phyloP scores from a whole-genome alignment of 2,113 vertebrate genomes.

The Psammodynastes pulverulentus region DNA sequence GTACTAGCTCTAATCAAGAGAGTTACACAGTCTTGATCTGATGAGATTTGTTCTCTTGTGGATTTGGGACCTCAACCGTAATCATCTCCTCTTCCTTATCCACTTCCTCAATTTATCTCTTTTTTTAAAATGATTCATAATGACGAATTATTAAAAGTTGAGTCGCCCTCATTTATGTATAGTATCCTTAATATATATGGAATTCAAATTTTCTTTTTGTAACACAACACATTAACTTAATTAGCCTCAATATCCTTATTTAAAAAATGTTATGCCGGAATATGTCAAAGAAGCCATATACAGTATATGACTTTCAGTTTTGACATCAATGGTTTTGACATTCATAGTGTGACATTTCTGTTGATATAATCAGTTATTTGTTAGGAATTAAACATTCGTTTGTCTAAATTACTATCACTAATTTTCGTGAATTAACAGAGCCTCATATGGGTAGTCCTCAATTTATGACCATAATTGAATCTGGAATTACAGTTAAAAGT shows the following conservation, averaged over 20 bases:
- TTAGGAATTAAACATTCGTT: neutral
- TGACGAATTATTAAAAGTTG: neutral
- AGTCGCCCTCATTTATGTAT: neutral
- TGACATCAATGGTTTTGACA: neutral
- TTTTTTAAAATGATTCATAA: neutral
- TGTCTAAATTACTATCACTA: neutral
- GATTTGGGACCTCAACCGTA: neutral
- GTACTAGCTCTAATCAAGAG: neutral
- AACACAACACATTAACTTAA: neutral
- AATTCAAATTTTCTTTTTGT: neutral
- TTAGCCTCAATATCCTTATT: neutral
- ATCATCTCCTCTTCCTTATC: neutral
- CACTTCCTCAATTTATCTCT: neutral
- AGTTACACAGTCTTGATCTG: neutral
- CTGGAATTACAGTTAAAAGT: neutral
- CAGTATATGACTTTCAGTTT: neutral
- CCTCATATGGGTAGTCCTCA: neutral
- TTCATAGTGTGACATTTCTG: neutral
- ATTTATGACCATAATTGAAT: neutral
- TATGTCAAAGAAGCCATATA: constrained; percentile 4
- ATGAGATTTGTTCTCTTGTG: neutral
- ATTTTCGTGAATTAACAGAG: neutral
- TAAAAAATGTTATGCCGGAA: neutral
- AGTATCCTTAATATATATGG: neutral
- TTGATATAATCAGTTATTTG: neutral